phyloP scores from a whole-genome alignment of 2,797 vertebrate species.

The Masticophis lateralis region DNA sequence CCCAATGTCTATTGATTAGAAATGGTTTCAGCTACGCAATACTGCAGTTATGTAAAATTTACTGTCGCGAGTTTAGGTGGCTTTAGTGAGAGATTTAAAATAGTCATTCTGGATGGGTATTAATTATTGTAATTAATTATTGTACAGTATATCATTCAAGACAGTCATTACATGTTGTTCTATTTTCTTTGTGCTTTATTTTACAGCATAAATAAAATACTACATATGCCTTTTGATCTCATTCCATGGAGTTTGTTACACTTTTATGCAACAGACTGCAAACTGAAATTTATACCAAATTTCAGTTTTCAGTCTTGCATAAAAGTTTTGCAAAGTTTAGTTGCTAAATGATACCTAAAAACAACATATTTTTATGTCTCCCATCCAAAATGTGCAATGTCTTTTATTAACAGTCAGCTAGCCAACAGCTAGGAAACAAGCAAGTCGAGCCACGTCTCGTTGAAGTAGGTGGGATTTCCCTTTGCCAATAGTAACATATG shows the following conservation, averaged over 20 bases:
- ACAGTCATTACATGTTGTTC: too few species aligned
- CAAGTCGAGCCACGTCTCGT: background rate
- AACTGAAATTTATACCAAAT: background rate
- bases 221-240: background rate
- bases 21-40: background rate
- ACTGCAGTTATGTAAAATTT: background rate
- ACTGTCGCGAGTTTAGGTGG: background rate
- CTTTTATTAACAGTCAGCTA: background rate
- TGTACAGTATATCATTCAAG: background rate
- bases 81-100: background rate
- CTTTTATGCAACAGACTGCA: background rate
- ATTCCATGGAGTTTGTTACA: background rate
- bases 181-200: background rate
- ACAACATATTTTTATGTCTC: background rate
- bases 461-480: slow-evolving; percentile 9
- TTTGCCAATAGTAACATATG: background rate
- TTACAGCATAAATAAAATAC: background rate
- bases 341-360: background rate
- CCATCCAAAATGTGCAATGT: background rate
- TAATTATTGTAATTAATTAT: background rate
- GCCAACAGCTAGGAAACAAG: background rate
- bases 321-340: background rate
- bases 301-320: background rate
- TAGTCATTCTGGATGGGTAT: background rate
- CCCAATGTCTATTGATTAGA: background rate